phyloP scores from a whole-genome alignment of 2,113 vertebrate species.

The Butastur rufipennis region DNA sequence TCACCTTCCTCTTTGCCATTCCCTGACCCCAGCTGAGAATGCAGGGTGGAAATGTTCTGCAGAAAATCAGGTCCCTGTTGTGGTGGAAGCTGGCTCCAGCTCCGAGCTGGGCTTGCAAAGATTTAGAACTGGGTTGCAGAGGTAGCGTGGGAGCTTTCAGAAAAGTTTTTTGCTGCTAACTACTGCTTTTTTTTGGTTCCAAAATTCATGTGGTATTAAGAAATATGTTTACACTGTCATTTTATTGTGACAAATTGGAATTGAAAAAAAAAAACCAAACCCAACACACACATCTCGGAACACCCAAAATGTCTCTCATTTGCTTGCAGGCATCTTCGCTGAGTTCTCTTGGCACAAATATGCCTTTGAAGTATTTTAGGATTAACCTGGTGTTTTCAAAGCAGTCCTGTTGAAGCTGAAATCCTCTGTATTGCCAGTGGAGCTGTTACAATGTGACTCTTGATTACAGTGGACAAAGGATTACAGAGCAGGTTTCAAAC shows the following conservation, averaged over 20 bases:
- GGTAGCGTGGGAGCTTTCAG: neutral
- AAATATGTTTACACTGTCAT: neutral
- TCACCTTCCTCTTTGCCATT: neutral
- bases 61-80: neutral
- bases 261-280: neutral
- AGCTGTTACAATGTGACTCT: neutral
- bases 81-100: neutral
- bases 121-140: neutral
- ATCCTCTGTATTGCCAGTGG: neutral
- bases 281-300: neutral
- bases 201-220: neutral
- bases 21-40: neutral
- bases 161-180: neutral
- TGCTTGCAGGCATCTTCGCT: neutral
- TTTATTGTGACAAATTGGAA: slow-evolving; percentile 2
- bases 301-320: neutral
- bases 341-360: neutral
- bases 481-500: neutral
- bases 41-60: neutral
- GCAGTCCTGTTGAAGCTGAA: neutral
- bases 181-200: neutral
- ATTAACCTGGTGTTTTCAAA: neutral
- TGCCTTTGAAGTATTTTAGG: neutral
- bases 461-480: neutral
- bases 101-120: neutral